phyloP scores from a whole-genome alignment of 2,113 vertebrate genomes.

The Arothron firmamentum region DNA sequence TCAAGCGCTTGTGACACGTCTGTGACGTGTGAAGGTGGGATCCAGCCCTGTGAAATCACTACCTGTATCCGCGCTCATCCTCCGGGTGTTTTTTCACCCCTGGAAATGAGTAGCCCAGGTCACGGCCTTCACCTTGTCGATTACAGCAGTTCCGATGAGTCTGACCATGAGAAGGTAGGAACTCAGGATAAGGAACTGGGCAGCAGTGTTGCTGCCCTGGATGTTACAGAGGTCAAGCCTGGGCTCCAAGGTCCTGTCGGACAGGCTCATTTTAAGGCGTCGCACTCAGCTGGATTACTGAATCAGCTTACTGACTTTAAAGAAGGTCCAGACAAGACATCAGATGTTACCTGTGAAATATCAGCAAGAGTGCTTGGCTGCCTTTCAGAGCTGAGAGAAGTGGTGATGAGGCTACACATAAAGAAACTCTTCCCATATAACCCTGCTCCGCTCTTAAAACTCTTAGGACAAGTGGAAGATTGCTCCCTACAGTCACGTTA shows the following conservation, averaged over 20 bases:
- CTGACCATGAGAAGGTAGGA: slow-evolving; percentile 69
- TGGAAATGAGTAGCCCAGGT: not conserved
- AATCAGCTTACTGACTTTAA: not conserved
- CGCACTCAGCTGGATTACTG: not conserved
- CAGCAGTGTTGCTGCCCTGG: not conserved
- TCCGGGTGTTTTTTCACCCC: not conserved
- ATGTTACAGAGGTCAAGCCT: not conserved
- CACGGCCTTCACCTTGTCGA: slow-evolving; percentile 72
- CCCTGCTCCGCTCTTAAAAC: slow-evolving; percentile 81
- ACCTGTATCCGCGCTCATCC: not conserved
- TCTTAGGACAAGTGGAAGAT: slow-evolving; percentile 69
- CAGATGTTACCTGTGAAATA: not conserved
- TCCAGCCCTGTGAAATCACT: not conserved
- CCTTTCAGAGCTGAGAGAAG: slow-evolving; percentile 75
- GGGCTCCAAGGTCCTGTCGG: not conserved
- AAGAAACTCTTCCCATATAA: slow-evolving; percentile 91
- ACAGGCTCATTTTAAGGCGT: not conserved
- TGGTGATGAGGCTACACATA: slow-evolving; percentile 79
- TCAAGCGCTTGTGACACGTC: not conserved
- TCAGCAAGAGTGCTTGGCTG: slow-evolving; percentile 65
- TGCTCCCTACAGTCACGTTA: not conserved
- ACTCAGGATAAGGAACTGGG: slow-evolving; percentile 4
- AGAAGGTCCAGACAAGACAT: too few relatives aligned
- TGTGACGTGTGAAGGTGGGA: not conserved
- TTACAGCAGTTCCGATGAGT: slow-evolving; percentile 87